phyloP scores from a whole-genome alignment of 2,888 invertebrate genomes.

The Calliphora vomitoria region DNA sequence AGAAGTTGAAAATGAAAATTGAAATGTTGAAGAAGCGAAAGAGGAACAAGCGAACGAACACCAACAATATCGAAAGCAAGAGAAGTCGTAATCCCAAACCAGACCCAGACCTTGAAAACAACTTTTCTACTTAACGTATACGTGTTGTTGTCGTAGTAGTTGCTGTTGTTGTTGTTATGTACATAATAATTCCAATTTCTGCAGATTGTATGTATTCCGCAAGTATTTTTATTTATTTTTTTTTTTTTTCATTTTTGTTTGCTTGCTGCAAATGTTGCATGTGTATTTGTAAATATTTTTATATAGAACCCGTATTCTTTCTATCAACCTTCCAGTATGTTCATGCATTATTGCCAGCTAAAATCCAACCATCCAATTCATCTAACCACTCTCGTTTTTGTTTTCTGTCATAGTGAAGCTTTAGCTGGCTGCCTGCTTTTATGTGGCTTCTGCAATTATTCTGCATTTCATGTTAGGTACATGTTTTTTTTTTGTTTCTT shows the following conservation, averaged over 20 bases:
- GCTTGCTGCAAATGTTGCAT: slow-evolving; percentile 56
- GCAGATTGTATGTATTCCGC: slow-evolving; percentile 38
- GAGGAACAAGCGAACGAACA: slow-evolving; percentile 38
- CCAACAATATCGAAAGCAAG: slow-evolving; percentile 39
- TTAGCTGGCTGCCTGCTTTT: slow-evolving; percentile 55
- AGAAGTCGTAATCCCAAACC: slow-evolving; percentile 70
- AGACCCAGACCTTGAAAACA: slow-evolving; percentile 82
- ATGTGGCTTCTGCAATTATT: slow-evolving; percentile 71
- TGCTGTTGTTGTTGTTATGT: slow-evolving; percentile 30
- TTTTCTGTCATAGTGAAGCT: slow-evolving; percentile 65
- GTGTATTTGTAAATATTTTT: slow-evolving; percentile 42
- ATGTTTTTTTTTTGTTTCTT: background rate
- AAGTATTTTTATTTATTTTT: slow-evolving; percentile 2
- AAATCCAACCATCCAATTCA: slow-evolving; percentile 53
- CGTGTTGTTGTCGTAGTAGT: slow-evolving; percentile 6
- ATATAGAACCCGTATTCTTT: slow-evolving; percentile 65
- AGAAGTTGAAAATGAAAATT: slow-evolving; percentile 42
- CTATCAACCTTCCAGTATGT: slow-evolving; percentile 49
- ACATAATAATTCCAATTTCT: slow-evolving; percentile 53
- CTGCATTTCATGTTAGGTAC: slow-evolving; percentile 58
- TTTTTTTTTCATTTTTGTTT: background rate
- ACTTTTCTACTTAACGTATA: slow-evolving; percentile 74
- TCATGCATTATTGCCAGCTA: background rate
- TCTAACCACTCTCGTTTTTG: slow-evolving; percentile 74
- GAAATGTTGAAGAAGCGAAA: slow-evolving; percentile 43